A percentile compares a stretch with the other conserved stretches of the same genome.
Evolutionary conservation across 1,140 invertebrate genomes (phyloP).

Genomic region (Branchinecta lynchi): DNA sequence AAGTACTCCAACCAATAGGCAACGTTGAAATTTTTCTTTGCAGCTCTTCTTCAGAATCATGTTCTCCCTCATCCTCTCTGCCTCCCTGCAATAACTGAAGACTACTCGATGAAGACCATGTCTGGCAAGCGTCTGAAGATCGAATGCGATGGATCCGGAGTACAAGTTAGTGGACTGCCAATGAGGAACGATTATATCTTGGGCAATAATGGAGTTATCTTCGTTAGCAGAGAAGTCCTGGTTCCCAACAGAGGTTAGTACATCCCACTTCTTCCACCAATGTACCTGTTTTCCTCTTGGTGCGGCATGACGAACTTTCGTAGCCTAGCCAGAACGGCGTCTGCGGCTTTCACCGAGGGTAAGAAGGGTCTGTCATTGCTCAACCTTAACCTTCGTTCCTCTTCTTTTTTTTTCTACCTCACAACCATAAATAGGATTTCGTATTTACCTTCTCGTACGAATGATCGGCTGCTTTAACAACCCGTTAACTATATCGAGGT

Average conservation of each 20-base stretch:
- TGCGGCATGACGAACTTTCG: no score
- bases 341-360: no score
- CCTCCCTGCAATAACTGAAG: constrained; percentile 33
- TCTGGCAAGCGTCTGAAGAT: constrained; percentile 28
- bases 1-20: no score
- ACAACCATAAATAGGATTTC: not conserved
- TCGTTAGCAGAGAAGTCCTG: constrained; percentile 33
- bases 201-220: constrained; percentile 34
- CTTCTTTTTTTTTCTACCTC: not conserved
- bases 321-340: no score
- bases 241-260: constrained; percentile 33
- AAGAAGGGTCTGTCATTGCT: no score
- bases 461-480: not conserved
- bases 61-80: constrained; percentile 35
- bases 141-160: constrained; percentile 31
- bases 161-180: constrained; percentile 29
- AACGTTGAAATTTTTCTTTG: constrained; percentile 15
- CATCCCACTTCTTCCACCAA: no score
- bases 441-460: not conserved
- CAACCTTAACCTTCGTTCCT: no score
- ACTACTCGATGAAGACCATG: constrained; percentile 31
- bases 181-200: constrained; percentile 29
- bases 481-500: not conserved
- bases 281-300: no score
- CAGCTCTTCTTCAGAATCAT: constrained; percentile 34